Evolutionary conservation across 2,797 vertebrate genomes (phyloP).

Genomic region (Sciaenops ocellatus): DNA sequence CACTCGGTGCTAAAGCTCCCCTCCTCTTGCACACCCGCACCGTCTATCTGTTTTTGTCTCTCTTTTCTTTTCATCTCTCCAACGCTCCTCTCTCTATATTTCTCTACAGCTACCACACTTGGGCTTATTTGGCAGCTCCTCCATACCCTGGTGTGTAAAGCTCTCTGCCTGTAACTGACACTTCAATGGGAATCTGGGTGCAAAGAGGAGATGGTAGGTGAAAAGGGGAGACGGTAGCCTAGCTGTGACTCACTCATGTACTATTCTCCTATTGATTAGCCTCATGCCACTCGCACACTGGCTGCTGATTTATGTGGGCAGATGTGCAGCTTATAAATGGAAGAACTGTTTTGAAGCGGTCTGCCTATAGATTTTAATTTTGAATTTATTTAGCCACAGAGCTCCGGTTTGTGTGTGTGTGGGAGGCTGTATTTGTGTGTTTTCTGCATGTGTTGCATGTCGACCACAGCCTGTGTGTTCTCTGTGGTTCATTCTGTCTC

Average conservation of each 20-base stretch:
- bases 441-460: constrained; percentile 4
- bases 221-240: constrained; percentile 35
- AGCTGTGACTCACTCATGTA: constrained; percentile 48
- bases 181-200: constrained; percentile 53
- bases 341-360: not conserved
- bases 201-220: constrained; percentile 47
- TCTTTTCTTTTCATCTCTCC: constrained; percentile 43
- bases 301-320: constrained; percentile 37
- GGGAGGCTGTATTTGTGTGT: not conserved
- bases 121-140: constrained; percentile 56
- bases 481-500: constrained; percentile 18
- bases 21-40: not conserved
- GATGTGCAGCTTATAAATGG: constrained; percentile 6
- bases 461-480: not conserved
- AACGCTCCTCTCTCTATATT: constrained; percentile 21
- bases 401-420: not conserved
- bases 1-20: constrained; percentile 21
- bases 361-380: not conserved
- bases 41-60: constrained; percentile 29
- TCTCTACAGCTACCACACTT: constrained; percentile 23
- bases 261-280: constrained; percentile 53
- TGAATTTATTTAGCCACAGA: not conserved
- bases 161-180: constrained; percentile 46
- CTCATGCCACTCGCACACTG: constrained; percentile 13
- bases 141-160: constrained; percentile 35